Conservation (phyloP, 1,140 invertebrate genomes). For the Drosophila miranda region DNA sequence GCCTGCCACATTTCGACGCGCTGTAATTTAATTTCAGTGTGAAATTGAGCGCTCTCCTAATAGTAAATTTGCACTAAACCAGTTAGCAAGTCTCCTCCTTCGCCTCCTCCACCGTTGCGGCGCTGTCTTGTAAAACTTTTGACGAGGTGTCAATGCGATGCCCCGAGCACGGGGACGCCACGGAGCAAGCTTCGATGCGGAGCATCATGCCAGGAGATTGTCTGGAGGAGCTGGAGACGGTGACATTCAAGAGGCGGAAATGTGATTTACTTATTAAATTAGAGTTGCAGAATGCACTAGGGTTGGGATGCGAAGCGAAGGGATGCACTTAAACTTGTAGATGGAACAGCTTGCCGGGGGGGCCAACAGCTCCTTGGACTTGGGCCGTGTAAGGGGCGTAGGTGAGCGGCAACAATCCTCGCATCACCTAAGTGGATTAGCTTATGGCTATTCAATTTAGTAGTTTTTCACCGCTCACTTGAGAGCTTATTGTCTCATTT, state of each 20-base stretch:
- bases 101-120: not conserved
- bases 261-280: slow-evolving; percentile 77
- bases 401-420: slow-evolving; percentile 23
- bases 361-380: slow-evolving; percentile 4
- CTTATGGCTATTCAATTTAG: slow-evolving; percentile 41
- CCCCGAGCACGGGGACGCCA: slow-evolving; percentile 32
- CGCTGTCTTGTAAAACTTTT: slow-evolving; percentile 58
- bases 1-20: slow-evolving; percentile 51
- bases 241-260: slow-evolving; percentile 68
- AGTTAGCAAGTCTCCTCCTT: slow-evolving; percentile 54
- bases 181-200: not conserved
- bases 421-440: slow-evolving; percentile 38
- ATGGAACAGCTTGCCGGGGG: slow-evolving; percentile 13
- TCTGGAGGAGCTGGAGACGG: not conserved
- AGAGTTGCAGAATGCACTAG: slow-evolving; percentile 42
- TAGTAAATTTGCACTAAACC: slow-evolving; percentile 76
- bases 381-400: not conserved
- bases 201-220: too few relatives aligned
- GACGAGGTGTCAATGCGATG: slow-evolving; percentile 75
- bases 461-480: slow-evolving; percentile 8
- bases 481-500: not conserved
- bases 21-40: slow-evolving; percentile 75
- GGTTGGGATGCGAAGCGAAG: not conserved
- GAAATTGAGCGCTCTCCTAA: slow-evolving; percentile 78
- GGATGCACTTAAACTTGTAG: slow-evolving; percentile 38